Conservation (phyloP, 2,113 vertebrate species). For the Falcunculus frontatus region DNA sequence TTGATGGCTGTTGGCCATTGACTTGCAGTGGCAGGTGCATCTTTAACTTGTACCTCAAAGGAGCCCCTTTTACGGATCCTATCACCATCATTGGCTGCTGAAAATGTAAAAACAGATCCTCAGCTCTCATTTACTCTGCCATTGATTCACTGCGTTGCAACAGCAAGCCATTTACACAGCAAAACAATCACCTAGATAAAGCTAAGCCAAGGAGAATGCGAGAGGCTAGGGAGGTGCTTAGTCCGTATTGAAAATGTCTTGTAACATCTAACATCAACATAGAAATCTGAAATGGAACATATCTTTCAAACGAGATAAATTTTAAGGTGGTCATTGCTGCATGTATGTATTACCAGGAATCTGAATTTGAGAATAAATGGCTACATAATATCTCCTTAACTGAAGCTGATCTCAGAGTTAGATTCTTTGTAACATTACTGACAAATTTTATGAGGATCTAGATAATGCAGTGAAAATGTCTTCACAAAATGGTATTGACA, state of each 20-base stretch:
- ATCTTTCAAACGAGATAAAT: background rate
- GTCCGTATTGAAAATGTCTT: background rate
- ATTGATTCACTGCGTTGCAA: background rate
- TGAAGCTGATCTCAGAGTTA: background rate
- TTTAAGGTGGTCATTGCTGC: background rate
- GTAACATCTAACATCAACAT: background rate
- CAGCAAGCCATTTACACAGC: background rate
- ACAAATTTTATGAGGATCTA: background rate
- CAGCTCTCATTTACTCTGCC: background rate
- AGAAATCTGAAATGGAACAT: background rate
- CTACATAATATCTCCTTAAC: background rate
- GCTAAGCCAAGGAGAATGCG: background rate
- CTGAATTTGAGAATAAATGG: background rate
- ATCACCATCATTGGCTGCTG: background rate
- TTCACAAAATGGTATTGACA: background rate
- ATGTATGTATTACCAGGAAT: background rate
- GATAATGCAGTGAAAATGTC: background rate
- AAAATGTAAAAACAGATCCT: background rate
- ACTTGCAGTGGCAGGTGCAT: background rate
- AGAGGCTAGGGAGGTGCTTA: background rate
- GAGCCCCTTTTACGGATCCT: background rate
- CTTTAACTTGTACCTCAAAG: conserved; percentile 6
- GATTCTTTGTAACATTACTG: background rate
- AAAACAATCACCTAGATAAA: background rate
- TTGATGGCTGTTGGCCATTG: background rate